Evolutionary conservation across 1,140 invertebrate species (phyloP), one percentile per base, ranked within the genome.

Genomic region (Stenopsyche tienmushanensis): DNA sequence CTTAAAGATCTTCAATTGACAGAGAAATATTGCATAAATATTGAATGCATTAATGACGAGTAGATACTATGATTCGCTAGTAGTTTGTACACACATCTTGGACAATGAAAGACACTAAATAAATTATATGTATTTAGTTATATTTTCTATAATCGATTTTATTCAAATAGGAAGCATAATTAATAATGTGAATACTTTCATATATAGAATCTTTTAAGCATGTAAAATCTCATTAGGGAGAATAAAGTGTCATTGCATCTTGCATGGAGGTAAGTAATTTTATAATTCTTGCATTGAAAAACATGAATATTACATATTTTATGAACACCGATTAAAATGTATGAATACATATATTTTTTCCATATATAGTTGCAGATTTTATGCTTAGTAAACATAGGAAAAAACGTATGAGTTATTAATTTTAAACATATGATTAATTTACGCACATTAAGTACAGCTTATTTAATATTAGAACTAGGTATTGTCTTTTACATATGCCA

Each of bases 401-500:
- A 9, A 8, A 5, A 15, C 17, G 5, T 29, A 29, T 54, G 3
- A 54, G 25, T 54, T 39, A n/a, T n/a, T 64, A 64, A 55, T 59
- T 57, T 58, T 52, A 67, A 47, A 21, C 29, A 39, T 52, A 52
- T 52, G 26, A 41, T 62, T 68, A 68, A 41, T 41, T 62, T 68
- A 68, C 58, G 44, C 29, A 65, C 58, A 63, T 54, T 58, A 45
- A 63, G 49, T 65, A 69, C 57, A 60, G 59, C 67, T 69, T 69
- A 65, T 65, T 39, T 29, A 50, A 62, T 23, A 65, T 65, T 65
- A 65, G 42, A 69, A 49, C 68, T 70, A 70, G 68, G 68, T 70
- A 70, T 70, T 70, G 68, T 70, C 68, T 70, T 70, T 67, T 70
- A 64, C 42, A 54, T 65, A 57, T 65, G 52, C 63, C 63, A 65